Base-by-base conservation (phyloP, 2,797 vertebrate species). In the Calcarius lapponicus region DNA sequence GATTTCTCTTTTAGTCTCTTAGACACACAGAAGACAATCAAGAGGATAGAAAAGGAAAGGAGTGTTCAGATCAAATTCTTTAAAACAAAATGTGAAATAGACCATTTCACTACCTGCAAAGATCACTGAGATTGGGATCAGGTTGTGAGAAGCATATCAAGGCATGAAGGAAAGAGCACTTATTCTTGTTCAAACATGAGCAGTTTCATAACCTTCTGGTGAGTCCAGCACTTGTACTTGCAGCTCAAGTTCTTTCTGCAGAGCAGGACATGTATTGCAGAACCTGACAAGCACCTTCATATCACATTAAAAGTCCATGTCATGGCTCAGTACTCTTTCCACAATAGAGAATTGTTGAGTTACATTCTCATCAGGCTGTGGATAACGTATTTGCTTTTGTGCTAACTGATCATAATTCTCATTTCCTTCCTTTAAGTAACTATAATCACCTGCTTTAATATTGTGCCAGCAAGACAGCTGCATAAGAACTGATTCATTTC, bases 381-480 rank as follows among this genome's bases (percentile, higher is more conserved):
- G 61, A 84, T 92, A 51, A 86, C 47, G 20, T 61, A 75, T 57
- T 62, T 89, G 6, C 40, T 76, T 76, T 74, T 82, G 31, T 61
- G 32, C 20, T 90, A 85, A 79, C 56, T 65, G 61, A 67, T 80
- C 66, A 43, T 75, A 92, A 86, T 81, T 90, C 31, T 79, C 28
- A 81, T 88, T 95, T 93, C 61, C 65, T 90, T 96, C 65, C 80
- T 45, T 88, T 93, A 90, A 93, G 40, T 81, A 66, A 26, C 56
- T 60, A 61, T 81, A 67, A 93, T 80, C 50, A 57, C 22, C 34
- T 85, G 40, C 57, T 91, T 80, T 92, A 95, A 83, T 93, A 82
- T 92, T 93, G 67, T 95, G 78, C 73, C 87, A 95, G 90, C 61
- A 92, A 88, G 78, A 60, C 72, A 75, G 65, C 81, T 94, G 76